Evolutionary conservation across 2,113 vertebrate species (phyloP).

Genomic region (Xyrauchen texanus): DNA sequence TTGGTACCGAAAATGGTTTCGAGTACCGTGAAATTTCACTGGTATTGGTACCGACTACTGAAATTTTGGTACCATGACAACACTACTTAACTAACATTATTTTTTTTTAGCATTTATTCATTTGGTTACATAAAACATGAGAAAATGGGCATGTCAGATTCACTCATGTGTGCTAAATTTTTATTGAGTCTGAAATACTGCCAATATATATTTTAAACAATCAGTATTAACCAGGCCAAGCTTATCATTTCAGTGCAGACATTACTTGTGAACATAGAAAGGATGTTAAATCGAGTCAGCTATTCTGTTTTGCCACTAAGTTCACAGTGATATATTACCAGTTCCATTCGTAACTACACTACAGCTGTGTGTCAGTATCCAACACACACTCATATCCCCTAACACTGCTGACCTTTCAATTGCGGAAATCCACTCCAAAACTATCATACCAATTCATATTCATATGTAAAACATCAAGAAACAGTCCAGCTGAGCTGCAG

Average conservation of each 20-base stretch:
- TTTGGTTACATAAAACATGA: no score
- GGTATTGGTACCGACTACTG: no score
- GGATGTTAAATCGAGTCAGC: conserved; percentile 18
- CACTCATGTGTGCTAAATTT: no score
- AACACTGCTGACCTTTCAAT: conserved; percentile 45
- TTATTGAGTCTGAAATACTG: neutral
- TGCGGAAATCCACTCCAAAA: conserved; percentile 53
- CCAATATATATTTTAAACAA: conserved; percentile 4
- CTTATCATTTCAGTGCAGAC: conserved; percentile 2
- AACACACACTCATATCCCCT: conserved; percentile 1
- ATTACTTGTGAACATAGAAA: conserved; percentile 28
- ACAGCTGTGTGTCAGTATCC: conserved; percentile 5
- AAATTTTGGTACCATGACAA: no score
- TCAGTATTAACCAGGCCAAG: neutral
- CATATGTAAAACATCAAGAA: neutral
- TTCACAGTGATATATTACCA: conserved; percentile 16
- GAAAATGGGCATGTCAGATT: no score
- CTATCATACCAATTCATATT: conserved; percentile 19
- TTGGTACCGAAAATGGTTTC: no score
- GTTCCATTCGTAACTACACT: neutral
- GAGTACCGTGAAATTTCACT: no score
- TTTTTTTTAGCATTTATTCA: no score
- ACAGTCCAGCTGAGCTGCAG: neutral
- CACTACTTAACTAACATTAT: no score
- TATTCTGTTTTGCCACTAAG: conserved; percentile 26